Evolutionary conservation across 2,113 vertebrate species (phyloP).

Genomic region (Anhinga rufa): DNA sequence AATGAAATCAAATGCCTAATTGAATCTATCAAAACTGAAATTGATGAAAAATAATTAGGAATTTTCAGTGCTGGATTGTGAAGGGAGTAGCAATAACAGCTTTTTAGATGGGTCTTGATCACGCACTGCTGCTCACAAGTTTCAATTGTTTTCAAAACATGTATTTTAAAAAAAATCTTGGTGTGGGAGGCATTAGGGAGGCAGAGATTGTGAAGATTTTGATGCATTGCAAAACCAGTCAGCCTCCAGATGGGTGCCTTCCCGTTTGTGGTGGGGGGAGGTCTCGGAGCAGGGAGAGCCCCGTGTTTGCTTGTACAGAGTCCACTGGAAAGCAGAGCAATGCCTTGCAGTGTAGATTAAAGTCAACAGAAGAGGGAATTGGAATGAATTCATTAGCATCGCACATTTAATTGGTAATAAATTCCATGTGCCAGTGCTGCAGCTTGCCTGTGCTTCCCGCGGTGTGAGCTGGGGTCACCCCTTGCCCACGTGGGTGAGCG

Average conservation of each 20-base stretch:
- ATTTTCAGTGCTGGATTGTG: not conserved
- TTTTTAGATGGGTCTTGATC: not conserved
- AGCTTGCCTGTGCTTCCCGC: rapidly evolving
- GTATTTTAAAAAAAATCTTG: not conserved
- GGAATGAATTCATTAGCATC: not conserved
- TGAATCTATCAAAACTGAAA: not conserved
- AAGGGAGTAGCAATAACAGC: not conserved
- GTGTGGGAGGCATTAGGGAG: not conserved
- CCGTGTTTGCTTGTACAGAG: rapidly evolving
- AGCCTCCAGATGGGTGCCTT: not conserved
- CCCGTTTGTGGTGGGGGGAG: not conserved
- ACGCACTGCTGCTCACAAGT: not conserved
- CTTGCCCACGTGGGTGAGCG: not conserved
- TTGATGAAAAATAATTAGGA: not conserved
- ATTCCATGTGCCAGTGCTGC: rapidly evolving
- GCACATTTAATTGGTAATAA: not conserved
- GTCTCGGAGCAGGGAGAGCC: not conserved
- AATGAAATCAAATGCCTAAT: not conserved
- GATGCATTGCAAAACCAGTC: not conserved
- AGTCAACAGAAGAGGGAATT: not conserved
- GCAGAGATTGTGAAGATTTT: not conserved
- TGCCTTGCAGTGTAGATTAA: not conserved
- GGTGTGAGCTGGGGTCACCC: rapidly evolving
- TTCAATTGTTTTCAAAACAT: not conserved
- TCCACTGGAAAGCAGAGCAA: rapidly evolving